These are phyloP conservation scores for Zaprionus bogoriensis DNA, from an alignment of 2,888 invertebrate genomes.

Conservation along the genomic window DNA sequence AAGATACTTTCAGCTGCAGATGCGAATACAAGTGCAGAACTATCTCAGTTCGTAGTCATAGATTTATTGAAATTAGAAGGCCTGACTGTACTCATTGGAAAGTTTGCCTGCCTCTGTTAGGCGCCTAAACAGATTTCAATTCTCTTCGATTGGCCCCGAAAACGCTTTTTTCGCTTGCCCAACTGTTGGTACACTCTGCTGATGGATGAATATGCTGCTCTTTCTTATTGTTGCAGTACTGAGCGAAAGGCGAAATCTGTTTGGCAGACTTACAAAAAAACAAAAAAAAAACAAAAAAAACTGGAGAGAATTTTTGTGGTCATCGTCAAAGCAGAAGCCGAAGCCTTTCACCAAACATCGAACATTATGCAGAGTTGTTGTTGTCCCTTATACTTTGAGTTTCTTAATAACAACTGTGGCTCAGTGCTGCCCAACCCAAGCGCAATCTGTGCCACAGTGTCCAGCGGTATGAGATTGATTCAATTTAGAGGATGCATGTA, in stretches of 20 bases:
- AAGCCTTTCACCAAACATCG: conserved; percentile 33
- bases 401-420: conserved; percentile 2
- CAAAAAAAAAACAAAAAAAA: not conserved
- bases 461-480: too few species aligned
- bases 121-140: not conserved
- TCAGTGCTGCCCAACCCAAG: not conserved
- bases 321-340: conserved; percentile 26
- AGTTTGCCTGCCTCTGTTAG: conserved; percentile 8
- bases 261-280: conserved; percentile 6
- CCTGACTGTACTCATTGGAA: conserved; percentile 10
- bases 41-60: not conserved
- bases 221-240: conserved; percentile 6
- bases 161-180: conserved; percentile 32
- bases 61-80: conserved; percentile 31
- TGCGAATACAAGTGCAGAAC: conserved; percentile 1
- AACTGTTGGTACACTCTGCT: conserved; percentile 61
- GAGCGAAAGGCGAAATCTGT: conserved; percentile 50
- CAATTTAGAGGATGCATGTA: too few species aligned
- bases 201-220: conserved; percentile 46
- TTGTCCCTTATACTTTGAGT: not conserved
- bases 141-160: not conserved
- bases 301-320: conserved; percentile 34
- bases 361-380: not conserved
- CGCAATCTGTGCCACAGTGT: not conserved
- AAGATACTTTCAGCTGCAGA: conserved; percentile 18